Percentiles rank a stretch among this genome's conserved stretches.
Evolutionary conservation across 2,888 invertebrate genomes (phyloP).

Genomic region (Lysandra bellargus): DNA sequence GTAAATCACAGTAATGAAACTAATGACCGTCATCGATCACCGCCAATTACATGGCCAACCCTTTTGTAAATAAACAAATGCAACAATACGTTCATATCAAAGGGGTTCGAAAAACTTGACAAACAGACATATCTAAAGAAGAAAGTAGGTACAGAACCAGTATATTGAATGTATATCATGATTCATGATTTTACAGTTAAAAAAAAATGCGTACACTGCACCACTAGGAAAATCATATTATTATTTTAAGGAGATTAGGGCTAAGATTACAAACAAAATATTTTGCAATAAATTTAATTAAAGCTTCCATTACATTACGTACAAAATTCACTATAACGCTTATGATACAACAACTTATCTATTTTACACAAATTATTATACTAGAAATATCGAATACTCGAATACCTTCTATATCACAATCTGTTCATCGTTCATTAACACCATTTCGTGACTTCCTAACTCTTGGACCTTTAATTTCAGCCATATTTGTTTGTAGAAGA

Average conservation of each 20-base stretch:
- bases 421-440: background rate
- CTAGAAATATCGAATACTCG: background rate
- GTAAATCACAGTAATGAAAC: background rate
- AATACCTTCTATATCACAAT: background rate
- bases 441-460: background rate
- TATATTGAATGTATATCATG: too few species aligned
- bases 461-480: constrained; percentile 40
- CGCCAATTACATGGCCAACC: background rate
- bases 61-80: background rate
- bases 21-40: background rate
- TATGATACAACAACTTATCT: background rate
- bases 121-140: background rate
- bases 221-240: background rate
- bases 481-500: constrained; percentile 58
- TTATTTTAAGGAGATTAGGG: too few species aligned
- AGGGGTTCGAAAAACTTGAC: background rate
- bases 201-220: background rate
- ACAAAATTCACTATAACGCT: background rate
- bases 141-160: background rate
- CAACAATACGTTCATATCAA: background rate
- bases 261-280: background rate
- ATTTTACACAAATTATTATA: background rate
- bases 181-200: background rate
- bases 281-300: background rate
- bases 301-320: background rate